Evolutionary conservation across 2,797 vertebrate species (phyloP).

Genomic region (Hyperoplus lanceolatus): DNA sequence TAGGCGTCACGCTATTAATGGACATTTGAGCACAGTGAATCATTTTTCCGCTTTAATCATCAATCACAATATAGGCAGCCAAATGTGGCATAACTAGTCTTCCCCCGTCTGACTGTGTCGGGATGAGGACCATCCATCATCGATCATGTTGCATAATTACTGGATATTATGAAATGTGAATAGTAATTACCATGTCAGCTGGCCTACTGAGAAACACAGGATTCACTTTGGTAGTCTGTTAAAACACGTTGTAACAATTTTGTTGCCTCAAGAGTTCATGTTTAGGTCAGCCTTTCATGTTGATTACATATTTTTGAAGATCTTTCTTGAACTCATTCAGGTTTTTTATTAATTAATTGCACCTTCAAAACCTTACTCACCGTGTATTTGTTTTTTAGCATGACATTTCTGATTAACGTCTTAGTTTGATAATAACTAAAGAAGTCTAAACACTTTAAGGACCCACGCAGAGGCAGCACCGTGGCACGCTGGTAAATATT

Average conservation of each 20-base stretch:
- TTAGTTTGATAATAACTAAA: conserved; percentile 15
- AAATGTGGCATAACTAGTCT: conserved; percentile 65
- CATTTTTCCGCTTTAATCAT: conserved; percentile 77
- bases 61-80: conserved; percentile 59
- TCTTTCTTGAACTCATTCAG: neutral
- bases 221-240: conserved; percentile 1
- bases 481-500: neutral
- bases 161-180: conserved; percentile 49
- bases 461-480: conserved; percentile 3
- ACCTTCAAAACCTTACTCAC: conserved; percentile 4
- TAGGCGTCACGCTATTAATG: conserved; percentile 76
- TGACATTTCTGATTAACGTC: conserved; percentile 20
- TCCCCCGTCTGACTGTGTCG: conserved; percentile 56
- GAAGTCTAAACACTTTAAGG: neutral
- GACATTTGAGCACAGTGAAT: conserved; percentile 72
- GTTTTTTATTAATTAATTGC: neutral
- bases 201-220: conserved; percentile 7
- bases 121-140: conserved; percentile 59
- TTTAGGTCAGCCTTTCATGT: conserved; percentile 13
- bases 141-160: conserved; percentile 52
- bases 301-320: conserved; percentile 4
- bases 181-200: conserved; percentile 57
- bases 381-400: conserved; percentile 2
- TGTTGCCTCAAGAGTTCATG: neutral
- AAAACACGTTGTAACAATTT: conserved; percentile 16